Evolutionary conservation across 2,888 invertebrate genomes (phyloP).

Genomic region (Catonia carolina): DNA sequence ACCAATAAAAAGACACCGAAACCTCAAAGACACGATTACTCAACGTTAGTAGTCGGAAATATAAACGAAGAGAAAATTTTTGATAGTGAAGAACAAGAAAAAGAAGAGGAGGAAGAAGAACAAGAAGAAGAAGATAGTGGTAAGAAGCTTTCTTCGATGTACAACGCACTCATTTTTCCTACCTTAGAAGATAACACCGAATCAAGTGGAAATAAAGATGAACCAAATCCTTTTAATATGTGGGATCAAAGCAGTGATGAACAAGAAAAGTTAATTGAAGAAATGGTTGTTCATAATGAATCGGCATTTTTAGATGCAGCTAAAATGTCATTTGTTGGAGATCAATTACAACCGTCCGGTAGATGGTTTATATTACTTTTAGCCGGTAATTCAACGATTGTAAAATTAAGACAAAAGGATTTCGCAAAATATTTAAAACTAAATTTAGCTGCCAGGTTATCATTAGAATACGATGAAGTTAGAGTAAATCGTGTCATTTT

Average conservation of each 20-base stretch:
- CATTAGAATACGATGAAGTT: conserved; percentile 39
- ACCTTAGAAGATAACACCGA: conserved; percentile 20
- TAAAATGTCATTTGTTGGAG: conserved; percentile 25
- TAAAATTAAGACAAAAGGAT: conserved; percentile 37
- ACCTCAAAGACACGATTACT: too few relatives aligned
- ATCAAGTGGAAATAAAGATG: conserved; percentile 23
- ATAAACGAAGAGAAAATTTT: conserved; percentile 27
- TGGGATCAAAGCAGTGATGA: conserved; percentile 39
- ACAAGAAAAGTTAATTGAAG: conserved; percentile 36
- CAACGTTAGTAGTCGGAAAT: background rate
- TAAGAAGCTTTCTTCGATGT: conserved; percentile 32
- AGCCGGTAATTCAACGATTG: conserved; percentile 39
- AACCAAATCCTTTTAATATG: conserved; percentile 34
- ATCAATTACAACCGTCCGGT: conserved; percentile 24
- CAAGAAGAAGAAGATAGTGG: conserved; percentile 38
- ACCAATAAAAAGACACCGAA: too few relatives aligned
- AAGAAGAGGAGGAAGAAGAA: conserved; percentile 36
- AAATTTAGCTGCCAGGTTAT: conserved; percentile 39
- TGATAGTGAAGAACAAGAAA: conserved; percentile 36
- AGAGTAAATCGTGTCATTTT: conserved; percentile 38
- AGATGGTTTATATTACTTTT: conserved; percentile 38
- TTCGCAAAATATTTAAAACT: conserved; percentile 39
- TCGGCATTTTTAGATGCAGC: conserved; percentile 28
- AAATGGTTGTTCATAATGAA: conserved; percentile 32
- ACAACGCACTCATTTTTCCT: conserved; percentile 23